Evolutionary conservation across 1,140 invertebrate genomes (phyloP), one percentile per base, ranked within the genome.

Genomic region (Gonatopus flavifemur): DNA sequence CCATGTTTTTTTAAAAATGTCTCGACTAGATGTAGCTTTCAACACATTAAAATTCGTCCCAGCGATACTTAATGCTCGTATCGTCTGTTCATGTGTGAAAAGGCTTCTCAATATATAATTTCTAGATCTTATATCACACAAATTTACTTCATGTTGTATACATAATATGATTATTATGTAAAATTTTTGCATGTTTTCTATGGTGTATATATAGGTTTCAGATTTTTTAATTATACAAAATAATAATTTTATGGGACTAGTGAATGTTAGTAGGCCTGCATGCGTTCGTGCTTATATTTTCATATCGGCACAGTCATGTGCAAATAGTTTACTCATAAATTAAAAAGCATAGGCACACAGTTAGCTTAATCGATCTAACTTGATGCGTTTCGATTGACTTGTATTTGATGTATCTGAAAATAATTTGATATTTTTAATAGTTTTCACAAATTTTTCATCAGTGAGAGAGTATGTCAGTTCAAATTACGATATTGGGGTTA

Each of bases 301-400:
- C 55, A 47, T 52, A 63, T 57, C 60, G n/a, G n/a, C n/a, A n/a
- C 47, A 52, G 28, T 60, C 39, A 42, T 32, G 40, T 52, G 48
- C 53, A 60, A 59, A 38, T 33, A 31, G 33, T 40, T 59, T 45
- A 60, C 39, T 61, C 49, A 53, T 43, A 45, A 57, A 68, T 55
- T 72, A 73, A 43, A 72, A 51, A 42, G 56, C 52, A 56, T 67
- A 73, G 64, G 63, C 69, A 67, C 71, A 66, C 67, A 74, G 76
- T 77, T 78, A 78, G 67, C 74, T 78, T 54, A 77, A n/a, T n/a
- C n/a, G n/a, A n/a, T n/a, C n/a, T n/a, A n/a, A 48, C 54, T 77
- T 78, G 56, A 77, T 71, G 44, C 72, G 74, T 62, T 78, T 78
- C 53, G 66, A 53, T 73, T 74, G 72, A 57, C 55, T 69, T n/a